These are phyloP conservation scores for Leuctra nigra DNA, from an alignment of 2,888 invertebrate species.

Conservation along the genomic window DNA sequence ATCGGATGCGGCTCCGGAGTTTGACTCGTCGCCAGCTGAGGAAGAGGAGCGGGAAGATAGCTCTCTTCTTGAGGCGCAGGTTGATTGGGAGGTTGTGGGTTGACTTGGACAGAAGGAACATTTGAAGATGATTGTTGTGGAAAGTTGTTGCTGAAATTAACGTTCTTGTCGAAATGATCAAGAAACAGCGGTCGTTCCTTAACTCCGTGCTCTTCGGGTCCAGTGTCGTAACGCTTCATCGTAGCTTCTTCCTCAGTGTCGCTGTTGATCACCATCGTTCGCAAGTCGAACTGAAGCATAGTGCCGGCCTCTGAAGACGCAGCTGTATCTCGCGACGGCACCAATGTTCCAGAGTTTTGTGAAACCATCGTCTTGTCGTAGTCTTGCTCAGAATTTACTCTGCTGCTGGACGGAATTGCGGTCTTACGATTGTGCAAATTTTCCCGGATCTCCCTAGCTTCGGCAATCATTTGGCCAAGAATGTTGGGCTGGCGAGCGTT, in stretches of 20 bases:
- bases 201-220: slow-evolving; percentile 70
- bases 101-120: slow-evolving; percentile 5
- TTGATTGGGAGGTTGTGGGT: background rate
- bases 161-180: slow-evolving; percentile 93
- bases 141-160: slow-evolving; percentile 57
- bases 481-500: slow-evolving; percentile 83
- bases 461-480: slow-evolving; percentile 84
- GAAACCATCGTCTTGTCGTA: slow-evolving; percentile 70
- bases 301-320: slow-evolving; percentile 47
- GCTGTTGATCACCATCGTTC: slow-evolving; percentile 93
- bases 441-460: slow-evolving; percentile 88
- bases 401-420: slow-evolving; percentile 37
- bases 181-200: slow-evolving; percentile 86
- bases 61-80: background rate
- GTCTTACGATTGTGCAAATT: slow-evolving; percentile 60
- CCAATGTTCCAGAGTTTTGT: slow-evolving; percentile 57
- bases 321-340: slow-evolving; percentile 47
- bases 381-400: slow-evolving; percentile 32
- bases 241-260: slow-evolving; percentile 80
- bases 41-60: background rate
- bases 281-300: slow-evolving; percentile 63
- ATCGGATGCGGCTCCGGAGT: slow-evolving; percentile 40
- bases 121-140: slow-evolving; percentile 40
- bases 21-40: slow-evolving; percentile 48
- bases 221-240: slow-evolving; percentile 89